These are phyloP conservation scores for Pimephales promelas DNA, from an alignment of 2,113 vertebrate genomes.

Conservation along the genomic window DNA sequence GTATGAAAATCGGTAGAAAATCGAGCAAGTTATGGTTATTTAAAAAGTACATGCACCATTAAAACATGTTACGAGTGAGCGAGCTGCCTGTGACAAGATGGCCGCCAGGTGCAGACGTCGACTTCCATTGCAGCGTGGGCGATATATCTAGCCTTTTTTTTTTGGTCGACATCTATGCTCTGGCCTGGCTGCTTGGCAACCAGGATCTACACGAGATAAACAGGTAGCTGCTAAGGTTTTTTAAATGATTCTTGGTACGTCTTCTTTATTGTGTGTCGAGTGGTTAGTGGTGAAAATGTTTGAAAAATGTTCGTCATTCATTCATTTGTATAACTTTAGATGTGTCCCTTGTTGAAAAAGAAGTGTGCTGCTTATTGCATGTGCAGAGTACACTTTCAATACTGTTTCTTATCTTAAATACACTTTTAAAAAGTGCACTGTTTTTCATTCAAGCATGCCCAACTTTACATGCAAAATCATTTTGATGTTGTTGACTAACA, in stretches of 20 bases:
- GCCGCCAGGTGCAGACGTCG: no score
- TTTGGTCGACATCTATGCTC: no score
- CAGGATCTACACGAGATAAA: not conserved
- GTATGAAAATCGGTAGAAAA: no score
- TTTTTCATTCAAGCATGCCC: no score
- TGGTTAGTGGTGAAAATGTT: not conserved
- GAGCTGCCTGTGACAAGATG: no score
- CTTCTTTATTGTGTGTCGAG: not conserved
- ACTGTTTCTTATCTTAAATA: not conserved
- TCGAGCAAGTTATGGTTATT: no score
- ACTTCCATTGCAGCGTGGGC: no score
- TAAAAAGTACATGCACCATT: no score
- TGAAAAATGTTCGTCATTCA: not conserved
- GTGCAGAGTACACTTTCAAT: not conserved
- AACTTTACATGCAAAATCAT: not conserved
- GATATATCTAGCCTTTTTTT: no score
- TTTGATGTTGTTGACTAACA: not conserved
- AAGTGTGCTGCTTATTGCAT: not conserved
- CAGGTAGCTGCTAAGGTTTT: not conserved
- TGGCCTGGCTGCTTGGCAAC: conserved; percentile 12
- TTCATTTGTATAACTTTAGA: not conserved
- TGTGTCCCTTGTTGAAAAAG: not conserved
- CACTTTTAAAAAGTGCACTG: no score
- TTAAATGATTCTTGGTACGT: not conserved
- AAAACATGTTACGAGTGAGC: no score